Evolutionary conservation across 2,113 vertebrate species (phyloP).

Genomic region (Chamaetylas fuelleborni): DNA sequence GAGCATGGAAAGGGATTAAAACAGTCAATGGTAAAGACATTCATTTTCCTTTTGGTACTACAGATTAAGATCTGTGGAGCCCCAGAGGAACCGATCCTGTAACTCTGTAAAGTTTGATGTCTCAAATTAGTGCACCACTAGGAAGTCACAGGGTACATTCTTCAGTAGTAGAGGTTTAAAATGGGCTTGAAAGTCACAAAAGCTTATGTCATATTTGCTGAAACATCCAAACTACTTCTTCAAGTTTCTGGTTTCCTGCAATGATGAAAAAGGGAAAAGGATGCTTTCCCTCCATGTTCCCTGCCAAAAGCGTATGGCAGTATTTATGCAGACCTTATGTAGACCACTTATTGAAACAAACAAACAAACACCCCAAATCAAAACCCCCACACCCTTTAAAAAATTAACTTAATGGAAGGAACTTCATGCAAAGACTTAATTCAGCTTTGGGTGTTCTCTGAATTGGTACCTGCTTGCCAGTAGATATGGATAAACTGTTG

Average conservation of each 20-base stretch:
- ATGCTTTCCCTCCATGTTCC: not conserved
- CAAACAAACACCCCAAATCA: not conserved
- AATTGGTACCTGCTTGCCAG: not conserved
- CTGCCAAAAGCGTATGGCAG: not conserved
- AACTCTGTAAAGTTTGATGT: not conserved
- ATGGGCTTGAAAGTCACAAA: not conserved
- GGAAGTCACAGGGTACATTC: not conserved
- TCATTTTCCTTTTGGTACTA: not conserved
- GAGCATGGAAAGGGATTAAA: not conserved
- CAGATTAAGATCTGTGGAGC: not conserved
- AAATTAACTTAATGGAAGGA: not conserved
- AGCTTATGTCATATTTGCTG: not conserved
- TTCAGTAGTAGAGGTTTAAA: not conserved
- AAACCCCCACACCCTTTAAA: rapidly evolving
- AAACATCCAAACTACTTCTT: not conserved
- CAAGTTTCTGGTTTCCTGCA: not conserved
- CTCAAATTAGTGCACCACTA: not conserved
- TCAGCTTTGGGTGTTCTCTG: not conserved
- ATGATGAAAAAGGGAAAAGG: not conserved
- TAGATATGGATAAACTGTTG: not conserved
- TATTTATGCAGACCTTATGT: not conserved
- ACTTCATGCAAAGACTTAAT: not conserved
- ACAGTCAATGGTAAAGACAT: not conserved
- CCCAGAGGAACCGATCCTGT: not conserved
- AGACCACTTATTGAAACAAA: not conserved